Conservation (phyloP, 2,888 invertebrate genomes). For the Apomyelois bistriatella region DNA sequence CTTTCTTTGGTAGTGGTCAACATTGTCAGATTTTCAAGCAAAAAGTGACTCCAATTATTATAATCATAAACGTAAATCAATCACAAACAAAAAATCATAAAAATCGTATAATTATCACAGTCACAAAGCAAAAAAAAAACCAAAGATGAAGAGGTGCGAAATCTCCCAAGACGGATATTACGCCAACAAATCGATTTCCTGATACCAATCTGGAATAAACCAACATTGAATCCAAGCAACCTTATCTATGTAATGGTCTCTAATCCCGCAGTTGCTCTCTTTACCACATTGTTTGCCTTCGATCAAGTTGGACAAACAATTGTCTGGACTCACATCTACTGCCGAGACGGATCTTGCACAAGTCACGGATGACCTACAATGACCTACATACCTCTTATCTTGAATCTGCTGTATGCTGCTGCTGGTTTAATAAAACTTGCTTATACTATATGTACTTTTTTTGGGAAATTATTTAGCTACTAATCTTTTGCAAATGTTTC, state of each 20-base stretch:
- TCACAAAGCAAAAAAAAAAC: not conserved
- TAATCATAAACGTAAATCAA: too few species aligned
- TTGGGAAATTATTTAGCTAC: too few species aligned
- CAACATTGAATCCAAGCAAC: constrained; percentile 46
- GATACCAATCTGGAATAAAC: constrained; percentile 43
- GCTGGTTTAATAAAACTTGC: too few species aligned
- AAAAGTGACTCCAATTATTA: too few species aligned
- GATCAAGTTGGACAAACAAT: constrained; percentile 39
- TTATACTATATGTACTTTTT: too few species aligned
- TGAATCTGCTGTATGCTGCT: too few species aligned
- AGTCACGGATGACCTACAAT: not conserved
- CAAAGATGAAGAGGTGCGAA: not conserved
- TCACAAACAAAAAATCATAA: too few species aligned
- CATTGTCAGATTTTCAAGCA: too few species aligned
- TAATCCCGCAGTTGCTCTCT: constrained; percentile 49
- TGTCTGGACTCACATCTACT: not conserved
- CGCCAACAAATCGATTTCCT: constrained; percentile 51
- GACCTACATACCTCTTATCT: too few species aligned
- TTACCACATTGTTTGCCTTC: constrained; percentile 54
- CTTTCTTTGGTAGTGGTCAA: too few species aligned
- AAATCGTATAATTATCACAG: not conserved
- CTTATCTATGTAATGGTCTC: constrained; percentile 46
- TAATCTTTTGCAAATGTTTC: too few species aligned
- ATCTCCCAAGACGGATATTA: constrained; percentile 40
- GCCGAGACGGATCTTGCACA: not conserved